Conservation (phyloP, 2,113 vertebrate species). For the Octodon degus region DNA sequence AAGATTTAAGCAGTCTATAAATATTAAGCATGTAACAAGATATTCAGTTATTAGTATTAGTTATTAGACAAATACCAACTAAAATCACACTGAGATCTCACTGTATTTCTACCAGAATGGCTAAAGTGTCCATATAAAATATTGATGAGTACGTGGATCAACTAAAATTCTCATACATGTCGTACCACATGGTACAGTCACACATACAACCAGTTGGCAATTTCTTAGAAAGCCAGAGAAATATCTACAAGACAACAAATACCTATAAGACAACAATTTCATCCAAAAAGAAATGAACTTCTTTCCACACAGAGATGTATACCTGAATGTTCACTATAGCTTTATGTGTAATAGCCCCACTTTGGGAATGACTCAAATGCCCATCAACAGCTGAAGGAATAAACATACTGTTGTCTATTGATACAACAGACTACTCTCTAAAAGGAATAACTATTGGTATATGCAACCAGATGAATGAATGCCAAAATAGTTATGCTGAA, state of each 20-base stretch:
- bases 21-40: neutral
- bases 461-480: neutral
- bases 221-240: neutral
- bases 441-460: neutral
- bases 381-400: neutral
- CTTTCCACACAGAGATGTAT: neutral
- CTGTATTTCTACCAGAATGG: neutral
- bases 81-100: neutral
- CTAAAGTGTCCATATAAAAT: neutral
- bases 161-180: neutral
- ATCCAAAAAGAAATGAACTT: neutral
- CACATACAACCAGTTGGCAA: neutral
- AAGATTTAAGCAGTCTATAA: neutral
- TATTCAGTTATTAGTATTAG: neutral
- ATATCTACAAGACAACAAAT: neutral
- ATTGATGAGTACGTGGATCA: neutral
- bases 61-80: neutral
- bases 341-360: neutral
- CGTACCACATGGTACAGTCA: neutral
- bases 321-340: neutral
- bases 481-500: neutral
- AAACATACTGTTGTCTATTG: neutral
- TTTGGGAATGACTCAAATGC: slow-evolving; percentile 11
- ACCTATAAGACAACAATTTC: neutral
- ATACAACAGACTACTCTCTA: neutral